A percentile compares a stretch with the other conserved stretches of the same genome.
Conservation (phyloP, 2,113 vertebrate species). For the Dicaeum eximium region DNA sequence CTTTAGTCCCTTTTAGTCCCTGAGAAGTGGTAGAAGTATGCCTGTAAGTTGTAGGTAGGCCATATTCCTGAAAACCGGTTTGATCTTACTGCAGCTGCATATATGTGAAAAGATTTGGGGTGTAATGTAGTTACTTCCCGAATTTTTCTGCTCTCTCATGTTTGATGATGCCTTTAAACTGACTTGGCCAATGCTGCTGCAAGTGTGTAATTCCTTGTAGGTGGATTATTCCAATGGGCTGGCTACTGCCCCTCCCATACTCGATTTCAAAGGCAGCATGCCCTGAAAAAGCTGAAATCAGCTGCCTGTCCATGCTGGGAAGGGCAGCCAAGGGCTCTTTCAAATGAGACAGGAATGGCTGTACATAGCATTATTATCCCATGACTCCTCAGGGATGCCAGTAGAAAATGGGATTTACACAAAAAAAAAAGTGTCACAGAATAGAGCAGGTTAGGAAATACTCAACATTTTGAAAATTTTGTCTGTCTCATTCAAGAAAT, state of each 20-base stretch:
- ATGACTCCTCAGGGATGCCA: background rate
- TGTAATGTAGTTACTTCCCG: background rate
- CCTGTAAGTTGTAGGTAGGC: background rate
- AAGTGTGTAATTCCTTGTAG: background rate
- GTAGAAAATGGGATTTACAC: background rate
- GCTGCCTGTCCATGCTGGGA: background rate
- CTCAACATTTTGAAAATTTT: background rate
- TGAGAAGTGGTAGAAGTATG: background rate
- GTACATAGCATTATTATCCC: background rate
- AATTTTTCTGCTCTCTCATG: background rate
- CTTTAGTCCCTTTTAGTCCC: background rate
- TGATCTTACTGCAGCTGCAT: background rate
- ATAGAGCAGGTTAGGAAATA: background rate
- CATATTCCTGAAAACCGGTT: fast-evolving
- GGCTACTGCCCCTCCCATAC: background rate
- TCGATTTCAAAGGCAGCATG: background rate
- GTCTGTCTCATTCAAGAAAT: background rate
- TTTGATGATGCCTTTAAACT: background rate
- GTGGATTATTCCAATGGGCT: background rate
- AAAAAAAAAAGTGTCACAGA: background rate
- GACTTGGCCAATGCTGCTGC: background rate
- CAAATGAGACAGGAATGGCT: background rate
- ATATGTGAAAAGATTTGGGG: background rate
- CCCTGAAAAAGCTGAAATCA: background rate
- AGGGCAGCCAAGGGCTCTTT: background rate